Evolutionary conservation across 2,888 invertebrate genomes (phyloP), one percentile per base, ranked within the genome.

Genomic region (Eupithecia abbreviata): DNA sequence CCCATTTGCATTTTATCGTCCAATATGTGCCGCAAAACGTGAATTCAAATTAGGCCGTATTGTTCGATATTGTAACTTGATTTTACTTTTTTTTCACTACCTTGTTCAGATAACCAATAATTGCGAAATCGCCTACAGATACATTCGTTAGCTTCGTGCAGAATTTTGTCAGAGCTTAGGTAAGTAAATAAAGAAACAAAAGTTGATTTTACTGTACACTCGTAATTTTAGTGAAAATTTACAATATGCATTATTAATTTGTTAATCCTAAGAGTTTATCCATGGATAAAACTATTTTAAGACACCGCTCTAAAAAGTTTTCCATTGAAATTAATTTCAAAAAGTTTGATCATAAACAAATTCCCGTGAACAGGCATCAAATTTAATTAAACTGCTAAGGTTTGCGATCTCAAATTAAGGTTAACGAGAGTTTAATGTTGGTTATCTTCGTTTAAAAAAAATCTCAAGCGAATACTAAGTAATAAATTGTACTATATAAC

Each of bases 1-100:
- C 65, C 69, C 79, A 82, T 82, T 82, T 82, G 82, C 82, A 82
- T 82, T 78, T 81, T 81, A 82, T 75, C 75, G 65, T 68, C 42
- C 76, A 71, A 78, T 67, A 70, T 73, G 47, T 67, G 71, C 47
- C 47, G 43, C 47, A 49, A 49, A 30, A 66, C 77, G 75, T 73
- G 71, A 68, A 76, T 74, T 71, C 43, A 42, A 76, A 76, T 76
- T 55, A 74, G 69, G 65, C 18, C 74, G 30, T 75, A 77, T 72
- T 73, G 77, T 49, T 71, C 62, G 4, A 15, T 55, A 55, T 45
- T 49, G 55, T 67, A 58, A 67, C 70, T 9, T 49, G 47, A 45
- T 47, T 69, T 58, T 58, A 3, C n/a, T 18, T 18, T 58, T 45
- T 45, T 45, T 45, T n/a, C 4, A 30, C n/a, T 47, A 18, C 42